These are phyloP conservation scores for Drosophila takahashii DNA, from an alignment of 1,140 invertebrate species.

Conservation along the genomic window DNA sequence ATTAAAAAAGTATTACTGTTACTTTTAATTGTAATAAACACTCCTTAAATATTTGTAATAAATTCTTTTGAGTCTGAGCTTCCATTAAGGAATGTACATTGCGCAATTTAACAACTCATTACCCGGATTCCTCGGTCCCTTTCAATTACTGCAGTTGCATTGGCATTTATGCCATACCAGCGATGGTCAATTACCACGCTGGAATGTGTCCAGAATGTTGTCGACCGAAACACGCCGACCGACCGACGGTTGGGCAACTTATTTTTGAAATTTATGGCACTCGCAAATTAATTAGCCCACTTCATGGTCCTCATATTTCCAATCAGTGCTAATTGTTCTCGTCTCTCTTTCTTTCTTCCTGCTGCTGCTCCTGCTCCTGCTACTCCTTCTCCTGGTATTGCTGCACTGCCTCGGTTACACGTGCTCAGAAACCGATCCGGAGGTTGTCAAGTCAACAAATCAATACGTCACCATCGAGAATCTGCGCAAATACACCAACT, in stretches of 20 bases:
- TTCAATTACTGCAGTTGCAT: conserved; percentile 10
- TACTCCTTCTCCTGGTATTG: too few relatives aligned
- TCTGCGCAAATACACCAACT: conserved; percentile 94
- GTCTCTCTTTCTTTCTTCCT: conserved; percentile 22
- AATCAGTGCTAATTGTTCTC: conserved; percentile 74
- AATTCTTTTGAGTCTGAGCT: too few relatives aligned
- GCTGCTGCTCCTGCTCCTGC: not conserved
- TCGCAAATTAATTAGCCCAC: conserved; percentile 58
- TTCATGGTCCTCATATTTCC: conserved; percentile 60
- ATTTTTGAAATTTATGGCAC: conserved; percentile 39
- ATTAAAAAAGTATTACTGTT: too few relatives aligned
- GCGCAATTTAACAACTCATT: conserved; percentile 27
- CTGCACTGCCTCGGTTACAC: conserved; percentile 15
- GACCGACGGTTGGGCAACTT: conserved; percentile 17
- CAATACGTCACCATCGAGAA: conserved; percentile 85
- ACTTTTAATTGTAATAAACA: not conserved
- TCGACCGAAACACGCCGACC: not conserved
- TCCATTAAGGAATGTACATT: not conserved
- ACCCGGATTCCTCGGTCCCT: not conserved
- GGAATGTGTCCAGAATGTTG: conserved; percentile 14
- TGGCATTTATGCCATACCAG: conserved; percentile 28
- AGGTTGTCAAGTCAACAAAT: conserved; percentile 85
- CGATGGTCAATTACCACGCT: conserved; percentile 13
- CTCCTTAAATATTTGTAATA: not conserved
- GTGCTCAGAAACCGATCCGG: conserved; percentile 80